Evolutionary conservation across 2,797 vertebrate genomes (phyloP), one percentile per base, ranked within the genome.

Genomic region (Sebastes diaconus): DNA sequence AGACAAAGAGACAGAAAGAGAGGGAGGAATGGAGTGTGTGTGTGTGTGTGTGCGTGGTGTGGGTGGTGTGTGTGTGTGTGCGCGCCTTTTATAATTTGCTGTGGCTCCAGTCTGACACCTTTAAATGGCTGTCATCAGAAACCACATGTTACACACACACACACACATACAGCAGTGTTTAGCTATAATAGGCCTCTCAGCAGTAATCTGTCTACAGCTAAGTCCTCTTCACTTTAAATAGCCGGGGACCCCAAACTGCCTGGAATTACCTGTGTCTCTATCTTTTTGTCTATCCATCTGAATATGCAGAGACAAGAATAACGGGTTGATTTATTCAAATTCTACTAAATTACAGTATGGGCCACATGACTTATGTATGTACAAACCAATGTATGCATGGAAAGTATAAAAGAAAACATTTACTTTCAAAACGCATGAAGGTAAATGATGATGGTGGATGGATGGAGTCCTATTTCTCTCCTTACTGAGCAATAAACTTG

Each of bases 91-190:
- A 95, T 97, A 97, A 98, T 97, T 98, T 95, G 91, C 96, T 86
- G 90, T 97, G 97, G 97, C 97, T 98, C 97, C 97, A 97, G 93
- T 86, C 93, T 97, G 97, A 97, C 97, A 97, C 95, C 95, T 96
- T 96, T 96, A 97, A 98, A 96, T 95, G 95, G 94, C 94, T 95
- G 95, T 96, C 97, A 96, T 96, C 96, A 95, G 95, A 96, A 97
- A 97, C 96, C 96, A 96, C 95, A 97, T 97, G 97, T 97, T 94
- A 92, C 63, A 75, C 74, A 46, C 73, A 69, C 80, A 71, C 69
- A 77, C 64, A 69, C 73, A 83, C 73, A 70, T 52, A 64, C 9
- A 64, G 20, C 63, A 76, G 63, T 77, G 25, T 85, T 87, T 84
- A 73, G 68, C 73, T 63, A 59, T 82, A 85, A 88, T 79, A 76